Evolutionary conservation across 2,797 vertebrate genomes (phyloP), one percentile per base, ranked within the genome.

Genomic region (Gouania willdenowi): DNA sequence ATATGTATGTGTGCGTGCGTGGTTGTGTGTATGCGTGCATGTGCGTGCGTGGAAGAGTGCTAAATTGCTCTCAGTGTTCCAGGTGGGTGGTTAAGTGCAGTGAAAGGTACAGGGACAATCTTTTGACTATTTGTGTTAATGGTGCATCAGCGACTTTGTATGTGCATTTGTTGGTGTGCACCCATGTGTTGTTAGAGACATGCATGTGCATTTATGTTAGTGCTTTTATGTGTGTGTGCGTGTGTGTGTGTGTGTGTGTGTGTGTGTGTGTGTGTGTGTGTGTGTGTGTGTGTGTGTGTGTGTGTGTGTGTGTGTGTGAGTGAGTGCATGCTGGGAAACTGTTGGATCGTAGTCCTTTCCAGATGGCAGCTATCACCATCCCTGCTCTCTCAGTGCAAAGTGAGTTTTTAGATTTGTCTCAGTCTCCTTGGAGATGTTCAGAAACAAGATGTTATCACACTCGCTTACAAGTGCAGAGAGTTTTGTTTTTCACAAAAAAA

Each of bases 291-390:
- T 10, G 10, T 10, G 19, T 20, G 19, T 20, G 19, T 20, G 19
- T 2, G 19, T 19, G 18, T 19, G 18, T 19, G 5, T 5, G 18
- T 19, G 18, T 19, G 18, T 20, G 19, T 20, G 19, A 20, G 6
- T 6, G 19, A 20, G 19, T 20, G 19, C 20, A 19, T 5, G 6
- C 5, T 45, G 35, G 55, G 29, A 27, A 34, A 53, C 42, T 70
- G 69, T 64, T 73, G 66, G 55, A 39, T 42, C 34, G 77, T 72
- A 22, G 50, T 30, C 19, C 33, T 70, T 62, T 57, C 70, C 80
- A 83, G 83, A 82, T 82, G 83, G 82, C 45, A 57, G 57, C 54
- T 36, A 44, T 68, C 54, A 32, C 62, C 41, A 40, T 65, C 28
- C 32, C 44, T 29, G 46, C 50, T 56, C 29, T 46, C 68, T 10